These are phyloP conservation scores for Isoperla grammatica DNA, from an alignment of 2,888 invertebrate genomes.

Conservation along the genomic window DNA sequence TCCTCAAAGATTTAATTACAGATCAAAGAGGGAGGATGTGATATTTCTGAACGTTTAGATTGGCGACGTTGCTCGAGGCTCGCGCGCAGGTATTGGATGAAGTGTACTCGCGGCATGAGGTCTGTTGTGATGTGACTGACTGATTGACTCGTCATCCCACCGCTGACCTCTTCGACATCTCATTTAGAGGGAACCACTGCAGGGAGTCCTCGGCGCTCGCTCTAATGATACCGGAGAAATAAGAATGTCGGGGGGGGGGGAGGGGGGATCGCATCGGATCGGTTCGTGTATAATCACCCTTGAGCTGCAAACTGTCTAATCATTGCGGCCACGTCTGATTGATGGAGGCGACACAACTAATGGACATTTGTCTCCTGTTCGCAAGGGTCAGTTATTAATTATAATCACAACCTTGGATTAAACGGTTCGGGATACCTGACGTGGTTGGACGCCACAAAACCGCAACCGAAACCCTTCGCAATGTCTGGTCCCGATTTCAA, in stretches of 20 bases:
- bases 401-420: background rate
- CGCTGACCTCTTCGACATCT: constrained; percentile 21
- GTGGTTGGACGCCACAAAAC: too few relatives aligned
- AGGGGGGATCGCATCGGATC: too few relatives aligned
- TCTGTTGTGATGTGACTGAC: constrained; percentile 13
- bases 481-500: too few relatives aligned
- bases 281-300: too few relatives aligned
- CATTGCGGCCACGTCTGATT: background rate
- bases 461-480: too few relatives aligned
- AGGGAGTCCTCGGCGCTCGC: constrained; percentile 7
- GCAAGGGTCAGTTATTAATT: background rate
- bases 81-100: constrained; percentile 16
- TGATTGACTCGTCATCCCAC: constrained; percentile 21
- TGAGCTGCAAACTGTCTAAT: too few relatives aligned
- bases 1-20: constrained; percentile 17
- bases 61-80: constrained; percentile 6
- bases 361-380: constrained; percentile 1
- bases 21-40: constrained; percentile 14
- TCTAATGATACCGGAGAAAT: constrained; percentile 14
- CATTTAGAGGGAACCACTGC: constrained; percentile 19
- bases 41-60: constrained; percentile 15
- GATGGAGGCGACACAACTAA: background rate
- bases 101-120: constrained; percentile 12
- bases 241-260: background rate
- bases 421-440: too few relatives aligned